These are phyloP conservation scores for Heliconius melpomene DNA, from an alignment of 1,140 invertebrate genomes.

Conservation along the genomic window DNA sequence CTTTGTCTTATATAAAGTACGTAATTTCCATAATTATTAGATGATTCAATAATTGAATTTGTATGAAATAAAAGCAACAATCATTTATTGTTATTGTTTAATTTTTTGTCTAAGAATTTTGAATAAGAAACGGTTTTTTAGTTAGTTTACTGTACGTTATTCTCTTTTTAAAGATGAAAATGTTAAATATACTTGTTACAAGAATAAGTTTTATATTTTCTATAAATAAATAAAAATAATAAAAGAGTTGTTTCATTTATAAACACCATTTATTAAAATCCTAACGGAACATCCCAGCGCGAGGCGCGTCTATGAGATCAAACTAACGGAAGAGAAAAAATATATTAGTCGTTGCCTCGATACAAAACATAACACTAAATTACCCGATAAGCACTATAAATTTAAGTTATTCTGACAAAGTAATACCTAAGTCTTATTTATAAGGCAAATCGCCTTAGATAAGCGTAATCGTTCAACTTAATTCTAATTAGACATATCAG, in stretches of 20 bases:
- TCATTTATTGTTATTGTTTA: too few species aligned
- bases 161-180: too few species aligned
- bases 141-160: too few species aligned
- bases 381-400: slow-evolving; percentile 47
- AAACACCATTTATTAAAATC: slow-evolving; percentile 71
- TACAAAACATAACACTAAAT: slow-evolving; percentile 66
- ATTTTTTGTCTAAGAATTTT: too few species aligned
- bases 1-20: too few species aligned
- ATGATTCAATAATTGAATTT: too few species aligned
- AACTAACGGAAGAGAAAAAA: slow-evolving; percentile 8
- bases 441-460: slow-evolving; percentile 67
- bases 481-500: slow-evolving; percentile 42
- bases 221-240: slow-evolving; percentile 35
- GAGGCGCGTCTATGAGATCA: slow-evolving; percentile 50
- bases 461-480: slow-evolving; percentile 77
- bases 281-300: slow-evolving; percentile 9
- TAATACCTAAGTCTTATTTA: slow-evolving; percentile 75
- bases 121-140: too few species aligned
- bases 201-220: background rate
- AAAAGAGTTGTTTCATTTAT: slow-evolving; percentile 27
- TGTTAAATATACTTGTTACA: too few species aligned
- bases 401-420: slow-evolving; percentile 67
- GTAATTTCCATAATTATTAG: too few species aligned
- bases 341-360: slow-evolving; percentile 48
- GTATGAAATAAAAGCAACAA: too few species aligned